Evolutionary conservation across 2,113 vertebrate genomes (phyloP), one percentile per base, ranked within the genome.

Genomic region (Triplophysa siluroides): DNA sequence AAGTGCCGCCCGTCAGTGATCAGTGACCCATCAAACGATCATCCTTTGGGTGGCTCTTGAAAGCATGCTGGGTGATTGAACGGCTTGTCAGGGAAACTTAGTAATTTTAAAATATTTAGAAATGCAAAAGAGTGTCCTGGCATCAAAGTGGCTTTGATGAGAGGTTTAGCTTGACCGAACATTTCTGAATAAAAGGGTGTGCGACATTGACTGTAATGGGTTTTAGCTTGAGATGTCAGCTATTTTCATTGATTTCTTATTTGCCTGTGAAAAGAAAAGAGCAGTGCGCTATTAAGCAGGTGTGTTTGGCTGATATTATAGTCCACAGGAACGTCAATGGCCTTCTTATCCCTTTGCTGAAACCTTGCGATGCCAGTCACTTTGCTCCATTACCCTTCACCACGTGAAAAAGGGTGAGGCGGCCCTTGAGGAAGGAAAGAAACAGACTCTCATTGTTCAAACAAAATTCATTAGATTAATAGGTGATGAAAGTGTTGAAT

Each of bases 201-300:
- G 10, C 23, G 61, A 65, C 62, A 38, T 54, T 77, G 61, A 77
- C 62, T 64, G 75, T 65, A 65, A 65, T 77, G 52, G 75, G 60
- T n/a, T 63, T 63, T 63, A 63, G 60, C 60, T 10, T 0, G 38
- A 63, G 9, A 63, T 76, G 60, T 76, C 47, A 38, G 74, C 61
- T n/a, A 65, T 64, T 77, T 77, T 47, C 74, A 50, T 64, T 76
- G 43, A 76, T 64, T 64, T 76, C 38, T 63, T 76, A 76, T 77
- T 77, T 64, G 61, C 18, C 75, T 23, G 75, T 77, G 71, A 60
- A 61, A n/a, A 38, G 24, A 19, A 54, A 65, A 52, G 50, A 38
- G 43, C 24, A 62, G 23, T 12, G 43, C 10, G 43, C 47, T 76
- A 52, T 76, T 76, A 47, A 13, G 19, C 62, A 76, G 62, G 74